These are phyloP conservation scores for Drosophila truncata DNA, from an alignment of 1,140 invertebrate genomes.

Conservation along the genomic window DNA sequence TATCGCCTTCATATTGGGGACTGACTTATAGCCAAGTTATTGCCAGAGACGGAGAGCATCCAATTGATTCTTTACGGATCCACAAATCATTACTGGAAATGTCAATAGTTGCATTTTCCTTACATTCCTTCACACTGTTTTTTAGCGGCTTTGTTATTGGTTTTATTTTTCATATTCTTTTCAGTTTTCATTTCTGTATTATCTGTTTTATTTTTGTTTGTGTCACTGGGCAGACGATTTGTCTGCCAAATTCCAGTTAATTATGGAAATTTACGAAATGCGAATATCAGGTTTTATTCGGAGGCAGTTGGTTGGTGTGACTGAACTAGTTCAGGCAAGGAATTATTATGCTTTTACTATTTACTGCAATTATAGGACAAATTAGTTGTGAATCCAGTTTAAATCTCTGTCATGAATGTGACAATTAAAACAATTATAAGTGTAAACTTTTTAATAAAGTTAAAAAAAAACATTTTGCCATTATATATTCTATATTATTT, in stretches of 20 bases:
- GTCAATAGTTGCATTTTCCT: slow-evolving; percentile 27
- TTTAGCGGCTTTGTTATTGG: neutral
- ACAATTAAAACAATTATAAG: too few relatives aligned
- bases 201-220: neutral
- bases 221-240: slow-evolving; percentile 26
- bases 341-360: neutral
- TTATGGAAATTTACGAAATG: slow-evolving; percentile 45
- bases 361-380: neutral
- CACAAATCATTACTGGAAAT: slow-evolving; percentile 13
- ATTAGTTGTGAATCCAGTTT: too few relatives aligned
- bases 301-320: slow-evolving; percentile 15
- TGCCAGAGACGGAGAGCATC: neutral
- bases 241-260: slow-evolving; percentile 44
- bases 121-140: too few relatives aligned
- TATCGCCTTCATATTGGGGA: neutral
- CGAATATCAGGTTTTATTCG: slow-evolving; percentile 33
- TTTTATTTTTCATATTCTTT: neutral
- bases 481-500: too few relatives aligned
- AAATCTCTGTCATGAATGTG: too few relatives aligned
- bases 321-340: slow-evolving; percentile 19
- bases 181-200: neutral
- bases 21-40: slow-evolving; percentile 16
- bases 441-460: too few relatives aligned
- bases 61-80: slow-evolving; percentile 35
- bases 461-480: too few relatives aligned